Base-by-base conservation (phyloP, 2,888 invertebrate genomes). In the Meghimatium bilineatum region DNA sequence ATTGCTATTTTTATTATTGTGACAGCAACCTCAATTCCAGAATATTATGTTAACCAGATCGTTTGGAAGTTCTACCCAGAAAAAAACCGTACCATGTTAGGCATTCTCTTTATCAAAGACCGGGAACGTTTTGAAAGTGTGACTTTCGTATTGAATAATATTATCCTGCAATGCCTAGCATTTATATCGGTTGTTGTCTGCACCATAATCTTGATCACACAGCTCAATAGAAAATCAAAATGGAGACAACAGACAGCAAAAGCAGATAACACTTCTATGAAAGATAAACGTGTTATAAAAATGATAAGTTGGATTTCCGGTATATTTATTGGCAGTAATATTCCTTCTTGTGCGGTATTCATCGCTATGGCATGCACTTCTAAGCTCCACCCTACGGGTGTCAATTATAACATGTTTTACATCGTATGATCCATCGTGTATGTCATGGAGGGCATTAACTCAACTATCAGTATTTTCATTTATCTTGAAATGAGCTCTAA, bases 71-170 rank as follows among this genome's bases (percentile, higher is more conserved):
- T 83, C 32, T 78, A 74, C 74, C 74, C 78, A 8, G 81, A 78
- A 56, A 80, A 78, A 36, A 83, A 78, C 75, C 80, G 78, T 29
- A 72, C 56, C 34, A 80, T 85, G 81, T 69, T 83, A 72, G 76
- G 77, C 26, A 69, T 83, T 1, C 75, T 34, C 1, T 71, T 60
- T 23, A 17, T 82, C n/a, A 77, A 52, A 34, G 63, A 71, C n/a
- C 49, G 63, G 26, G 81, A 36, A 5, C 71, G 76, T 17, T 81
- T 78, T 6, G 83, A 80, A 52, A 83, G 67, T 63, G 75, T 80
- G 72, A 83, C 85, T 44, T 60, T 76, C 12, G 56, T 80, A 69
- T 76, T 72, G 26, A 83, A 83, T 29, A 80, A 67, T 23, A 71
- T 71, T 0, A 71, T 74, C 29, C n/a, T 80, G 72, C 80, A 80